Evolutionary conservation across 2,888 invertebrate species (phyloP).

Genomic region (Chalcis sispes): DNA sequence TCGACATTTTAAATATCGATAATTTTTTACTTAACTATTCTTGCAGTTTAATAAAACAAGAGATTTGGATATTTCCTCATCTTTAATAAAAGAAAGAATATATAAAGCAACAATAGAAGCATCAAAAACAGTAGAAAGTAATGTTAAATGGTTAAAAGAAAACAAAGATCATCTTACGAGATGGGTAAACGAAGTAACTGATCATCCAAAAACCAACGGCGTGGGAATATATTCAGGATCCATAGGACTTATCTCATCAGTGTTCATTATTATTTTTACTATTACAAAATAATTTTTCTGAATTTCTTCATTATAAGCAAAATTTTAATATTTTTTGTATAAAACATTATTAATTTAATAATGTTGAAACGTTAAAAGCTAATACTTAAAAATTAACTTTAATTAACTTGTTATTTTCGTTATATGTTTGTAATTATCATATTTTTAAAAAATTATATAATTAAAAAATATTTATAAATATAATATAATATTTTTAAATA

Average conservation of each 20-base stretch:
- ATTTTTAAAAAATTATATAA: too few relatives aligned
- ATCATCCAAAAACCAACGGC: not conserved
- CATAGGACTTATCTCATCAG: constrained; percentile 55
- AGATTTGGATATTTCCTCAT: constrained; percentile 17
- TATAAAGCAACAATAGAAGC: too few relatives aligned
- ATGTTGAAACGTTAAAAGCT: too few relatives aligned
- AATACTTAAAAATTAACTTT: too few relatives aligned
- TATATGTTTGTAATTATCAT: too few relatives aligned
- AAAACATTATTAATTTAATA: too few relatives aligned
- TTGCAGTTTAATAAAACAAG: constrained; percentile 23
- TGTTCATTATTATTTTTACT: constrained; percentile 9
- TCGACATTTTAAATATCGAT: too few relatives aligned
- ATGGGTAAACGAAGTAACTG: constrained; percentile 4
- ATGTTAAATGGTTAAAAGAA: constrained; percentile 48
- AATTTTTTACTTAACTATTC: not conserved
- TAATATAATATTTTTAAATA: too few relatives aligned
- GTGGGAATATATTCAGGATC: constrained; percentile 8
- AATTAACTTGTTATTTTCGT: too few relatives aligned
- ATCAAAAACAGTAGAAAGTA: constrained; percentile 43
- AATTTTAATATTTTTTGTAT: too few relatives aligned
- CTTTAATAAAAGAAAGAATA: not conserved
- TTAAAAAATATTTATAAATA: too few relatives aligned
- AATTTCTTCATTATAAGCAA: too few relatives aligned
- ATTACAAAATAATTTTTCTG: constrained; percentile 17
- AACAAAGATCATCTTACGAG: constrained; percentile 5